Base-by-base conservation (phyloP, 2,797 vertebrate genomes). In the Pipistrellus pipistrellus region DNA sequence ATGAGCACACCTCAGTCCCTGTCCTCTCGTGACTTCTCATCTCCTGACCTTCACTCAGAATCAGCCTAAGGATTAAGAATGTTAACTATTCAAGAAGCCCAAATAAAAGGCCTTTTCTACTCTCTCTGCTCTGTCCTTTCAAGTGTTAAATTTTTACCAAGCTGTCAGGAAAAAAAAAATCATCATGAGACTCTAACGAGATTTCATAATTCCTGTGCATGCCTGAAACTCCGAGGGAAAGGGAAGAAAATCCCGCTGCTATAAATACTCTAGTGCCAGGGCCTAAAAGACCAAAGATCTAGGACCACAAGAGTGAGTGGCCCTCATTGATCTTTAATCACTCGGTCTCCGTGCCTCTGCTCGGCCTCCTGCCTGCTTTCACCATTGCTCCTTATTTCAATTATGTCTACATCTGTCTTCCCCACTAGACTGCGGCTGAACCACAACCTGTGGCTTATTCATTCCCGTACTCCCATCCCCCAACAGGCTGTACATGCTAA, bases 101-200 rank as follows among this genome's bases (percentile, higher is more conserved):
- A 76, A 92, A 85, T 38, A 68, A 96, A 93, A 90, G 62, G 71
- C 5, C 32, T 51, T 59, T 59, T 66, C 57, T 75, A 23, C 38
- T 82, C 48, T 93, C 21, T 85, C 73, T 62, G 30, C 51, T 75
- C 82, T 57, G n/a, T 20, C 55, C 71, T 86, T 92, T 84, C 46
- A 46, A 76, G 81, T 72, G 23, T 85, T 90, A 77, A 27, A 59
- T 85, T 76, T 92, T 83, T 64, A 88, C 71, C 82, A 88, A 80
- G 27, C 57, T 94, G 30, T 85, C 85, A 93, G 69, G 44, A 78
- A 81, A 91, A 91, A 35, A 55, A 89, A 32, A 76, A 91, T 35
- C 85, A 30, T 44, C 69, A 14, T 68, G 66, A 78, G 59, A 83
- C 13, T 77, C 64, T 55, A 71, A 13, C 12, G 46, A 90, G 73